Evolutionary conservation across 2,888 invertebrate genomes (phyloP), one percentile per base, ranked within the genome.

Genomic region (Chirona hameri): DNA sequence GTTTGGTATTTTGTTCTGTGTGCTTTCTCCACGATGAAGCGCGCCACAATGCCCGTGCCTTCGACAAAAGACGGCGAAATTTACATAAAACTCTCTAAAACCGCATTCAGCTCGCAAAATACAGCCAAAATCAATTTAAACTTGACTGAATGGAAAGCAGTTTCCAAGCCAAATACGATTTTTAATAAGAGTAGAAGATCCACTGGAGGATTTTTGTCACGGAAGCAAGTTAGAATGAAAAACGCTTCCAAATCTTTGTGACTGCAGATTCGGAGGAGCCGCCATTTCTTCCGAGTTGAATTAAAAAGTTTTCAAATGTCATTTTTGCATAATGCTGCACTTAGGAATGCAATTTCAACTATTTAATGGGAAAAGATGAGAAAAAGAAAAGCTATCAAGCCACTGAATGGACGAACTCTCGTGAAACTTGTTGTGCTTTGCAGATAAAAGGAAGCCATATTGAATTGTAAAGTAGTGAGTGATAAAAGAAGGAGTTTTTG

Each of bases 291-390:
- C 46, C 39, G 76, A 76, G 46, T 46, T 76, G 76, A 76, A 76
- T 76, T 76, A 76, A 46, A 76, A 76, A 76, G 39, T 76, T 76
- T 27, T 76, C 76, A 39, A 76, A 46, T 76, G 76, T 46, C 76
- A 46, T 76, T 76, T 76, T 76, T 76, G 76, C 76, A 76, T 76
- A 76, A 76, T 76, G 46, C 76, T 76, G 76, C 76, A 76, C 76
- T 76, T 76, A 76, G 76, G 24, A 76, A 76, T 76, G 76, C 76
- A 76, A 76, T 76, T 76, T 14, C 76, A 76, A 46, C 76, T 76
- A 24, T 76, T 76, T 76, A 76, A 76, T 76, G 76, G 76, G 76
- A 76, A 76, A 76, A 76, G 76, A 76, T 24, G 76, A 46, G 76
- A 76, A 46, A 76, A 76, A 76, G 76, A 76, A 76, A 46, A 76